Base-by-base conservation (phyloP, 1,140 invertebrate genomes). In the Melipona quadrifasciata region DNA sequence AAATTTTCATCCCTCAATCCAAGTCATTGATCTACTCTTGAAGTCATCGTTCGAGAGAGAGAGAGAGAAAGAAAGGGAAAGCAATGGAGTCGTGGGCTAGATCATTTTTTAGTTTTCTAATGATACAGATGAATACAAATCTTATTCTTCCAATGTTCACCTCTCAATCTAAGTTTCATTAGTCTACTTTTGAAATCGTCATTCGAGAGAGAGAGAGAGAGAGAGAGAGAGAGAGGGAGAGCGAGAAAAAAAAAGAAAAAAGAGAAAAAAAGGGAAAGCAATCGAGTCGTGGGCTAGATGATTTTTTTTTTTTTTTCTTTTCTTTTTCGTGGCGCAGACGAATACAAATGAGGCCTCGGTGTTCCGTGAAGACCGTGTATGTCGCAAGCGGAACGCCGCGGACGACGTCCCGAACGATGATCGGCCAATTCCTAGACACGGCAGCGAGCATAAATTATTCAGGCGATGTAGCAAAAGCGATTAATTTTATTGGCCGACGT, bases 401-500 rank as follows among this genome's bases (percentile, higher is more conserved):
- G 74, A 70, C 79, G 85, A 57, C 64, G 81, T 89, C 80, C 73
- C 80, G 77, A 84, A 78, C 73, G 82, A 90, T 89, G 72, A 84
- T 85, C 88, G 82, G 70, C 67, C 89, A 86, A 89, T 80, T 90
- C 86, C 68, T 86, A 90, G 80, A 85, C 88, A 85, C 88, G 82
- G 80, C 88, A 84, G 89, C 83, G 79, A 79, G 87, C 91, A 93
- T 94, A 93, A 94, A 93, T 93, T 93, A 93, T 93, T 93, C 92
- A 92, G 89, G 77, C 91, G 86, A 91, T 92, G 90, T 91, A 90
- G 88, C 89, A 88, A 89, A 89, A 92, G 86, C 91, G 91, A 93
- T 94, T 93, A 93, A 94, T 93, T 94, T 94, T 93, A 93, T 93
- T 93, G 92, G 88, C 86, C 92, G 90, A 89, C 90, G 90, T 92